phyloP scores from a whole-genome alignment of 2,113 vertebrate species.

The Entelurus aequoreus region DNA sequence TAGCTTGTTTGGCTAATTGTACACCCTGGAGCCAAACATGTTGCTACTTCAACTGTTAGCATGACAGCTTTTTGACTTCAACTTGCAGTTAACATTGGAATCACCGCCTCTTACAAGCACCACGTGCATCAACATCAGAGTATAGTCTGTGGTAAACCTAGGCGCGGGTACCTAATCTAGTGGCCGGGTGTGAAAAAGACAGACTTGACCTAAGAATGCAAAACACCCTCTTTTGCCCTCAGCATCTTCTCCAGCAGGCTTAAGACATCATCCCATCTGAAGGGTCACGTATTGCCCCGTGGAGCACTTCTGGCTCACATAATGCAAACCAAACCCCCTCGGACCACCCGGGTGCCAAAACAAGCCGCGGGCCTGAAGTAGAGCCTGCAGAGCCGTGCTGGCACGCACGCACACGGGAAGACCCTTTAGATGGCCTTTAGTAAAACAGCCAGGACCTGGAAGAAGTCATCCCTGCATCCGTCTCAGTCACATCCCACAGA shows the following conservation, averaged over 20 bases:
- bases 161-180: neutral
- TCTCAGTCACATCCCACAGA: constrained; percentile 39
- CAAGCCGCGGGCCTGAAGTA: constrained; percentile 46
- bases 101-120: too few species aligned
- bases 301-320: constrained; percentile 53
- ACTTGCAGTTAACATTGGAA: too few species aligned
- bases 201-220: constrained; percentile 69
- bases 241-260: constrained; percentile 63
- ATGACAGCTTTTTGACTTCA: too few species aligned
- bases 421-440: constrained; percentile 16
- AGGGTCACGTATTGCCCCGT: constrained; percentile 70
- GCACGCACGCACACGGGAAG: constrained; percentile 5
- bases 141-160: too few species aligned
- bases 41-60: neutral
- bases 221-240: constrained; percentile 42
- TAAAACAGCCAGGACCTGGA: constrained; percentile 27
- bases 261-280: constrained; percentile 70
- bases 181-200: constrained; percentile 35
- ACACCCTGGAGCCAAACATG: too few species aligned
- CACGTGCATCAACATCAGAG: too few species aligned
- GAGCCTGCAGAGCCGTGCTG: neutral
- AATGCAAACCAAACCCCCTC: constrained; percentile 24
- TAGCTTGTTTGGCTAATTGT: too few species aligned
- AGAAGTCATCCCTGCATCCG: neutral
- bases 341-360: constrained; percentile 67